Percentiles rank a stretch among this genome's conserved stretches.
Evolutionary conservation across 2,888 invertebrate species (phyloP).

Genomic region (Willowsia nigromaculata): DNA sequence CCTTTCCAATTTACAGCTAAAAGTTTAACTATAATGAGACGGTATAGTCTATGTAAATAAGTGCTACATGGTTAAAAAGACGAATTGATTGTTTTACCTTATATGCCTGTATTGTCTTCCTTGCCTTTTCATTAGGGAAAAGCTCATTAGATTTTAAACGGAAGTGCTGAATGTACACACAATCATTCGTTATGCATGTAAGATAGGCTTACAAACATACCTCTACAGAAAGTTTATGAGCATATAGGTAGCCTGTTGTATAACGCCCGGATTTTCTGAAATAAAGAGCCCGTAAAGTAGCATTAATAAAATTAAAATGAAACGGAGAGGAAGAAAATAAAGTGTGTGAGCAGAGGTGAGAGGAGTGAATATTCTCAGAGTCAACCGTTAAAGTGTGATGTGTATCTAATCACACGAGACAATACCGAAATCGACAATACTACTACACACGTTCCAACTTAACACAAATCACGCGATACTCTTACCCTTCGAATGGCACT

Average conservation of each 20-base stretch:
- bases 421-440: constrained; percentile 19
- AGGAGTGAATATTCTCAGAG: not conserved
- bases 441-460: not conserved
- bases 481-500: not conserved
- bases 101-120: constrained; percentile 12
- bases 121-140: constrained; percentile 35
- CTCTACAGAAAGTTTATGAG: not conserved
- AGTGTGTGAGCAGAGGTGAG: not conserved
- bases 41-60: not conserved
- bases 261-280: not conserved
- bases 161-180: not conserved
- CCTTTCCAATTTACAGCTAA: too few relatives aligned
- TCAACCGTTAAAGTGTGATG: constrained; percentile 41
- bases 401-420: constrained; percentile 55
- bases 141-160: constrained; percentile 41
- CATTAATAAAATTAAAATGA: not conserved
- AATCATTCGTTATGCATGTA: not conserved
- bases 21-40: not conserved
- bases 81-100: not conserved
- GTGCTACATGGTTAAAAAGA: not conserved
- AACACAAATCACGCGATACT: not conserved
- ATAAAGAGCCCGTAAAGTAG: not conserved
- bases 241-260: not conserved
- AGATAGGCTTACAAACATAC: not conserved
- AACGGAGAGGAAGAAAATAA: not conserved